Evolutionary conservation across 2,888 invertebrate genomes (phyloP), one percentile per base, ranked within the genome.

Genomic region (Eumacrocentrus americanus): DNA sequence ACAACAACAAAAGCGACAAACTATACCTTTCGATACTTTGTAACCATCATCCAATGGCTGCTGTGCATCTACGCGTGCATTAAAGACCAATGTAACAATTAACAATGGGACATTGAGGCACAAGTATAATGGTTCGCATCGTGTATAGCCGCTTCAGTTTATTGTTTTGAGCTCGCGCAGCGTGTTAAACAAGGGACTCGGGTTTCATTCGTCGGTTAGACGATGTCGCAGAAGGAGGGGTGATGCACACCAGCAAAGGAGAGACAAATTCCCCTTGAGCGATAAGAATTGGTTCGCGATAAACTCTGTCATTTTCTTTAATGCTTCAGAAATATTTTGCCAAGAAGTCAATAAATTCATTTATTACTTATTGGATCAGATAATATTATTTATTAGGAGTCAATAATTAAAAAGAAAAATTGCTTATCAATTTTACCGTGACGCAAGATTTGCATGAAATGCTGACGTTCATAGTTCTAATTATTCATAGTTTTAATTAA

Each of bases 101-200:
- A 55, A 55, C 54, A 55, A 55, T 55, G 35, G 44, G 20, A 44
- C 44, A 54, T 54, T 54, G 29, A 54, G 34, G 42, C 42, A 9
- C 44, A 7, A 16, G 29, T 14, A 54, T 44, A 54, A 54, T 44
- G 54, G 16, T 18, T n/a, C 34, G n/a, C n/a, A n/a, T 18, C 42
- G 34, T 14, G 14, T 29, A 29, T 29, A 29, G 29, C 11, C 20
- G 25, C n/a, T 46, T 46, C 44, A 18, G 29, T 44, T 44, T 22
- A 34, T 44, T 34, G 29, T 34, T 50, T 50, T 12, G 9, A 34
- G 14, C 34, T 29, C 20, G 29, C 18, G 16, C n/a, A 44, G 54
- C 6, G 42, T 23, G 14, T 40, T 29, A 34, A 34, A 34, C 6
- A 42, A 42, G 7, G 34, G n/a, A 54, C 54, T 55, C 46, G 22